Evolutionary conservation across 2,888 invertebrate species (phyloP), one percentile per base, ranked within the genome.

Genomic region (Catocala nupta): DNA sequence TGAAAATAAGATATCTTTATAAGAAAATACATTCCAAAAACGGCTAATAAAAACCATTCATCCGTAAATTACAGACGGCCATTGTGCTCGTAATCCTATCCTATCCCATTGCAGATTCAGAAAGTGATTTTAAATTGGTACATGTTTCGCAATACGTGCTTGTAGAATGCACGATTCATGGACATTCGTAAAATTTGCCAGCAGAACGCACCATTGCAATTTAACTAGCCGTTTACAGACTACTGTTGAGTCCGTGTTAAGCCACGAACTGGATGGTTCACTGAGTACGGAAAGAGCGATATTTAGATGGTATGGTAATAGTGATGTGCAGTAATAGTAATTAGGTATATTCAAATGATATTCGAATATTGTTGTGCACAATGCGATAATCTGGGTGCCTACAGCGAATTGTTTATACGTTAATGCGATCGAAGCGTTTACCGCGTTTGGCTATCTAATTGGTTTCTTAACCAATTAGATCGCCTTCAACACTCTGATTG

Each of bases 131-230:
- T 59, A 59, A 63, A 75, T 62, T 57, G 55, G 53, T 63, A 59
- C 55, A 77, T 61, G 58, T 61, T 62, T 34, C 44, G 42, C 65
- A 61, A 12, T 52, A 55, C 56, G 57, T 73, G 65, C 65, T 57
- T 33, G 13, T 55, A 59, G 51, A 55, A 64, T 55, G 71, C 59
- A 73, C 49, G 59, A 57, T 53, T 61, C 62, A 51, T 65, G 36
- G 62, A 63, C 53, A 63, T 52, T 75, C 71, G 71, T 72, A 78
- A 68, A 75, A 72, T 68, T 70, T 59, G 50, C 55, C 55, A 59
- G 36, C 49, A 12, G 50, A 47, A 53, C 51, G 66, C 51, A 59
- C 53, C 59, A 62, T 53, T 70, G 68, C 62, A 70, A 64, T 70
- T 70, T 64, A 64, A 65, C 52, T 56, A n/a, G 49, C 52, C 57